A percentile compares a stretch with the other conserved stretches of the same genome.
These are phyloP conservation scores for Panagrolaimus sp. DNA, from an alignment of 1,140 invertebrate genomes.

Conservation along the genomic window DNA sequence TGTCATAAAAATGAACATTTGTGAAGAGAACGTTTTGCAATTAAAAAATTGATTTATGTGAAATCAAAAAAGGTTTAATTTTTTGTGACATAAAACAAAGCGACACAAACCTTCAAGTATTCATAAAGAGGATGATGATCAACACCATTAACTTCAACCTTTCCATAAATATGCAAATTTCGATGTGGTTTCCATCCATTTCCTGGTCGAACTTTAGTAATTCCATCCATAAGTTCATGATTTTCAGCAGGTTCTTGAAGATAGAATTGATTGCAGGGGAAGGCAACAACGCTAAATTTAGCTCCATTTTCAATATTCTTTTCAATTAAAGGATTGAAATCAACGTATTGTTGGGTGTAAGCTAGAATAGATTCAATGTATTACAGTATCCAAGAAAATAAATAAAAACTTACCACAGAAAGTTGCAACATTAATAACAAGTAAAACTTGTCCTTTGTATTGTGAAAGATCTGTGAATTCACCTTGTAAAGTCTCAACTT, in stretches of 20 bases:
- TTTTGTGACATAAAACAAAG: slow-evolving; percentile 1
- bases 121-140: slow-evolving; percentile 62
- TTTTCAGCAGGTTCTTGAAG: slow-evolving; percentile 60
- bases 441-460: slow-evolving; percentile 60
- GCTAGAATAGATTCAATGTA: slow-evolving; percentile 29
- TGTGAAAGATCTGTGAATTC: slow-evolving; percentile 56
- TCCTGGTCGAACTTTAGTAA: slow-evolving; percentile 62
- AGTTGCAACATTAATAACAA: slow-evolving; percentile 63
- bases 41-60: neutral
- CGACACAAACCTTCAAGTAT: slow-evolving; percentile 61
- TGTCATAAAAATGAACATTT: neutral
- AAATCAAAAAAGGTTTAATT: slow-evolving; percentile 2
- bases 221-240: slow-evolving; percentile 58
- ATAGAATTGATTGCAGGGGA: slow-evolving; percentile 63
- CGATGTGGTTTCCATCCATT: slow-evolving; percentile 61
- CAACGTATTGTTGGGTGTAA: slow-evolving; percentile 59
- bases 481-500: slow-evolving; percentile 51
- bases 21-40: too few species aligned
- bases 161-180: slow-evolving; percentile 60
- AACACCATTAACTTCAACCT: slow-evolving; percentile 62
- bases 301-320: slow-evolving; percentile 47
- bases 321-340: slow-evolving; percentile 59
- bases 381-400: neutral
- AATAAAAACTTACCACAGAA: slow-evolving; percentile 59
- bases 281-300: slow-evolving; percentile 58